Evolutionary conservation across 2,797 vertebrate genomes (phyloP), one percentile per base, ranked within the genome.

Genomic region (Betta splendens): DNA sequence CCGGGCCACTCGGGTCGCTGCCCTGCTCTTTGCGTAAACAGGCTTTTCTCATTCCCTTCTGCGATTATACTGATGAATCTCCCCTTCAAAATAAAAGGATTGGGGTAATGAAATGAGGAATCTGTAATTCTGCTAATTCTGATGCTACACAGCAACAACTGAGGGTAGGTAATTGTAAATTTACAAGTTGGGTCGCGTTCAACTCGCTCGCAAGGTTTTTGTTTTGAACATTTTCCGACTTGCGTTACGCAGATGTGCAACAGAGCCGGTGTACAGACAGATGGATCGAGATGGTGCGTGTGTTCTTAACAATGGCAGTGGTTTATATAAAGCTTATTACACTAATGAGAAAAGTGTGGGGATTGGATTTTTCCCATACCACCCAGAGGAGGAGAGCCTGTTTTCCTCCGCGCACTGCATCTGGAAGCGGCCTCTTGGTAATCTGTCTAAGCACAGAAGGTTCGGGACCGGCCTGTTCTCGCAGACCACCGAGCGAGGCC

Each of bases 261-360:
- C 52, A 70, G 66, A 67, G 63, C 57, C 46, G 25, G 1, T 39
- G 43, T 38, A 63, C 53, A 29, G 58, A 66, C 17, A 28, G 54
- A 69, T 56, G 43, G 53, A 74, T 59, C 26, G 53, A 75, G 75
- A 84, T 73, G 69, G 68, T 64, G 60, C 39, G 23, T 84, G 73
- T 80, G 78, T 88, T 80, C 75, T 85, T 89, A 87, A 88, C 80
- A 80, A 80, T 80, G 57, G 68, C 71, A 44, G 66, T 62, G 60
- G 79, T 89, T 90, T 89, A 86, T 80, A 83, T 77, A 87, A 85
- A 89, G 66, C 77, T 77, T 87, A 87, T 90, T 90, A 88, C 54
- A 17, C 79, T 93, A 92, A 93, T 91, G 78, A 83, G 86, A 90
- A 92, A 88, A 90, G 80, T 91, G 85, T 91, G 91, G 75, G 72